Evolutionary conservation across 2,113 vertebrate species (phyloP).

Genomic region (Hystrix brachyura): DNA sequence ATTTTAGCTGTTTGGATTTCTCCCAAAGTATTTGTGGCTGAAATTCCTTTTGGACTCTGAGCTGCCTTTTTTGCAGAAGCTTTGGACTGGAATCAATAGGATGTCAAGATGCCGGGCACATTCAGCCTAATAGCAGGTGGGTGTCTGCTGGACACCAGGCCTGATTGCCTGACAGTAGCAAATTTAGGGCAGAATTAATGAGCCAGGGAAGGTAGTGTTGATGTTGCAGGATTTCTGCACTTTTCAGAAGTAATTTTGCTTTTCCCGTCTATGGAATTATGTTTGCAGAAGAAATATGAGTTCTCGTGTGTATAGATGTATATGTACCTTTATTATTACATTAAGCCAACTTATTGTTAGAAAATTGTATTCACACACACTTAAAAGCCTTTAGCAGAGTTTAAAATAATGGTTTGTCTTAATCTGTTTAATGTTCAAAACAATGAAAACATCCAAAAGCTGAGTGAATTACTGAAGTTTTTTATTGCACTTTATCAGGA

Average conservation of each 20-base stretch:
- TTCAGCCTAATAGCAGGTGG: constrained; percentile 73
- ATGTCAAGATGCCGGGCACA: constrained; percentile 75
- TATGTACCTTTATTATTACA: not conserved
- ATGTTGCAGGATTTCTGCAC: constrained; percentile 31
- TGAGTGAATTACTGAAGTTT: constrained; percentile 58
- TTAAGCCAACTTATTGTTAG: not conserved
- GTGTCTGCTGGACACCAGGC: constrained; percentile 65
- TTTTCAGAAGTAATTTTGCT: constrained; percentile 57
- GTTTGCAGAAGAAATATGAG: not conserved
- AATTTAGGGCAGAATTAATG: constrained; percentile 77
- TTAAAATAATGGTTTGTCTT: constrained; percentile 50
- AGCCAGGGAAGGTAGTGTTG: constrained; percentile 46
- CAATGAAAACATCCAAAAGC: constrained; percentile 39
- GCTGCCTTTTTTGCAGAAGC: constrained; percentile 68
- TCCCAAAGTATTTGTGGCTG: constrained; percentile 71
- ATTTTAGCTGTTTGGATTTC: constrained; percentile 75
- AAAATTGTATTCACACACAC: constrained; percentile 51
- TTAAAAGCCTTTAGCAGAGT: constrained; percentile 51
- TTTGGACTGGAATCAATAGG: constrained; percentile 79
- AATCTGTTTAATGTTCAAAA: constrained; percentile 69
- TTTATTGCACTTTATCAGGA: constrained; percentile 9
- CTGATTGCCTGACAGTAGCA: constrained; percentile 65
- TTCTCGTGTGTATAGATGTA: not conserved
- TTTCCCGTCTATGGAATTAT: not conserved
- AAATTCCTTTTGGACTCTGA: constrained; percentile 75